phyloP scores from a whole-genome alignment of 1,140 invertebrate genomes.

The Brevipalpus yothersi region DNA sequence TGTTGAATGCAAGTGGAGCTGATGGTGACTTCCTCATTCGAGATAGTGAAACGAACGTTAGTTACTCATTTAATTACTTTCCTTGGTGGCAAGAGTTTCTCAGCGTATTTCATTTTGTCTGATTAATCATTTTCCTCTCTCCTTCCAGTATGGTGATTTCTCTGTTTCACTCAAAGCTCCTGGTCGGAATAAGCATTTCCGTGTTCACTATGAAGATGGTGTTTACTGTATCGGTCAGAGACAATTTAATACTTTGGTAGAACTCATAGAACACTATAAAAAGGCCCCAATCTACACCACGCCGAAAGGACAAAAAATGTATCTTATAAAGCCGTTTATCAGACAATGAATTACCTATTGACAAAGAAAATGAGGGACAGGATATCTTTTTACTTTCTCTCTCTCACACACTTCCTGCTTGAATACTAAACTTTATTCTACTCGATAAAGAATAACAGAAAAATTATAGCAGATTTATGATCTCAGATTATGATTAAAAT shows the following conservation, averaged over 20 bases:
- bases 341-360: too few relatives aligned
- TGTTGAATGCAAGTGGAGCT: slow-evolving; percentile 74
- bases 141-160: slow-evolving; percentile 75
- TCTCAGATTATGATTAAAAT: too few relatives aligned
- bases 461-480: too few relatives aligned
- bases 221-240: slow-evolving; percentile 92
- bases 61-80: slow-evolving; percentile 14
- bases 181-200: slow-evolving; percentile 93
- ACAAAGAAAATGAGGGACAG: too few relatives aligned
- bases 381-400: too few relatives aligned
- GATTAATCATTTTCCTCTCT: slow-evolving; percentile 8
- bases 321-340: slow-evolving; percentile 53
- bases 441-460: too few relatives aligned
- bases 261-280: slow-evolving; percentile 93
- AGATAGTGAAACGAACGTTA: slow-evolving; percentile 95
- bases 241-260: slow-evolving; percentile 82
- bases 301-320: slow-evolving; percentile 76
- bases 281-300: slow-evolving; percentile 93
- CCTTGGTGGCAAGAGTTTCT: not conserved
- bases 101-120: slow-evolving; percentile 1
- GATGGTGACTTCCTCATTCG: slow-evolving; percentile 95
- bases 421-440: too few relatives aligned
- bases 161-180: slow-evolving; percentile 94
- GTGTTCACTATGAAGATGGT: slow-evolving; percentile 80
- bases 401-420: too few relatives aligned